Conservation (phyloP, 2,797 vertebrate species). For the Anabas testudineus region DNA sequence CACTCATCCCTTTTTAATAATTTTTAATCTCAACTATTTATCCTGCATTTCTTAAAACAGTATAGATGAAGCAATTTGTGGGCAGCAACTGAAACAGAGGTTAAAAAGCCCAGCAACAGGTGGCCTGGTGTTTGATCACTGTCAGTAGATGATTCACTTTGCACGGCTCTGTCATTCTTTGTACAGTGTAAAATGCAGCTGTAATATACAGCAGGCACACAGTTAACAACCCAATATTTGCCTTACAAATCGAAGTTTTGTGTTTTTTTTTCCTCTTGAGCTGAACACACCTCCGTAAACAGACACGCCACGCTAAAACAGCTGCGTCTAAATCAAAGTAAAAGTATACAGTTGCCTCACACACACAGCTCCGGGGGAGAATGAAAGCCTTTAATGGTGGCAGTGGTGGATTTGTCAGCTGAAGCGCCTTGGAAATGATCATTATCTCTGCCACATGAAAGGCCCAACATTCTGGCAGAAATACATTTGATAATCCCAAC, state of each 20-base stretch:
- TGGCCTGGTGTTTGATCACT: neutral
- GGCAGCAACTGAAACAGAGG: neutral
- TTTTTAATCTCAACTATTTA: neutral
- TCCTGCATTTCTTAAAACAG: neutral
- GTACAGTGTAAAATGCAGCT: neutral
- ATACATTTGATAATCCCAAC: slow-evolving; percentile 66
- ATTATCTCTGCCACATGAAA: slow-evolving; percentile 73
- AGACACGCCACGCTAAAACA: slow-evolving; percentile 26
- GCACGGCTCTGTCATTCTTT: neutral
- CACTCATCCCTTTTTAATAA: no score
- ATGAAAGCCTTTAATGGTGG: slow-evolving; percentile 51
- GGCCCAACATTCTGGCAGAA: slow-evolving; percentile 46
- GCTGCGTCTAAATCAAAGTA: slow-evolving; percentile 54
- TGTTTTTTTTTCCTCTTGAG: slow-evolving; percentile 13
- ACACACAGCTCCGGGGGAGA: slow-evolving; percentile 54
- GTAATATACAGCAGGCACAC: neutral
- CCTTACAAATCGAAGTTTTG: slow-evolving; percentile 37
- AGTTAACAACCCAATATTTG: slow-evolving; percentile 14
- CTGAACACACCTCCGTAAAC: slow-evolving; percentile 32
- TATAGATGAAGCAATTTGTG: neutral
- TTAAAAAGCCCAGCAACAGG: neutral
- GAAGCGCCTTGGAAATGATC: slow-evolving; percentile 64
- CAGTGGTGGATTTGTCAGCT: slow-evolving; percentile 58
- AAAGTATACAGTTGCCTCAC: slow-evolving; percentile 27
- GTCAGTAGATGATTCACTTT: neutral